Evolutionary conservation across 2,113 vertebrate species (phyloP).

Genomic region (Rallus limicola): DNA sequence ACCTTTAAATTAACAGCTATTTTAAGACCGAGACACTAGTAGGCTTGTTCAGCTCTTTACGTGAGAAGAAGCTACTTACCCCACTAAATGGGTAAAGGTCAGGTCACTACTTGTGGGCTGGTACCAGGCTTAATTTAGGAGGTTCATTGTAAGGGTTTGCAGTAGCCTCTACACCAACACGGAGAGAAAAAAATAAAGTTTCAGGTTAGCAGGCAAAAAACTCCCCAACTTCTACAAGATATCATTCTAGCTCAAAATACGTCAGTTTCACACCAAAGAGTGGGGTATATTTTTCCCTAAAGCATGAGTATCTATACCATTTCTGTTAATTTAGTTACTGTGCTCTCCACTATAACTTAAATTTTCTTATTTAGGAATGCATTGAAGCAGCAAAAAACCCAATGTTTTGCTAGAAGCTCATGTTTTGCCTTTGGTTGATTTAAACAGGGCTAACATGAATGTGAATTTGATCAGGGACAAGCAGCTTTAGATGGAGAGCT

Average conservation of each 20-base stretch:
- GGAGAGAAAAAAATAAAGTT: neutral
- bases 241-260: neutral
- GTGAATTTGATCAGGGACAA: neutral
- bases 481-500: neutral
- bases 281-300: neutral
- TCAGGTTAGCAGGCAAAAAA: neutral
- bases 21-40: neutral
- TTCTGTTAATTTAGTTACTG: neutral
- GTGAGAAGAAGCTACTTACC: neutral
- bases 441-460: neutral
- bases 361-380: neutral
- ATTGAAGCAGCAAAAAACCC: neutral
- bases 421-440: neutral
- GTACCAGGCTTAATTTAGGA: neutral
- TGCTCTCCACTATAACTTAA: neutral
- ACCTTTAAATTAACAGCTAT: constrained; percentile 33
- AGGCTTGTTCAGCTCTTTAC: neutral
- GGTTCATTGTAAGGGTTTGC: neutral
- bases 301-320: neutral
- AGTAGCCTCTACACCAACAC: neutral
- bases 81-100: neutral
- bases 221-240: neutral
- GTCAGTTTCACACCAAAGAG: neutral
- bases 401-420: neutral
- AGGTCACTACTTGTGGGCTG: fast-evolving